Percentiles rank a stretch among this genome's conserved stretches.
These are phyloP conservation scores for Orientallactaga bullata DNA, from an alignment of 2,113 vertebrate genomes.

Conservation along the genomic window DNA sequence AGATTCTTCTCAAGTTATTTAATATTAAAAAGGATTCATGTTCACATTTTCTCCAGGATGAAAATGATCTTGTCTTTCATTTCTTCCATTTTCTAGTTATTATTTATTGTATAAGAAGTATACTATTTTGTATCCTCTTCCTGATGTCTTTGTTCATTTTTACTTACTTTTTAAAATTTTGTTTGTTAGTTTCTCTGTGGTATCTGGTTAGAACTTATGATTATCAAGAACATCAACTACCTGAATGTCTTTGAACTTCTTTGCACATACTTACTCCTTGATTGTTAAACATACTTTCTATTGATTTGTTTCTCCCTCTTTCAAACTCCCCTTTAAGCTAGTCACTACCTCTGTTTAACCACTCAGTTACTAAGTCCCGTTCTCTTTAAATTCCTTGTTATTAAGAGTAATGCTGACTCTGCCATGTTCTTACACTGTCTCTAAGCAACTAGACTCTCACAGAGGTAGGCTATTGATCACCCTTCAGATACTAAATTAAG, in stretches of 20 bases:
- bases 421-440: constrained; percentile 40
- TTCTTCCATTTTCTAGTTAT: background rate
- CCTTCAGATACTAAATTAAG: constrained; percentile 46
- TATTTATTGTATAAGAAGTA: background rate
- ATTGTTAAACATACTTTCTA: constrained; percentile 55
- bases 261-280: constrained; percentile 16
- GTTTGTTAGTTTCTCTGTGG: background rate
- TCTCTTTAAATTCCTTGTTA: constrained; percentile 68
- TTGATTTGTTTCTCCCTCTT: constrained; percentile 68
- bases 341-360: constrained; percentile 61
- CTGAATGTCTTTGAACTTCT: constrained; percentile 45
- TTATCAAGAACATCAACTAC: constrained; percentile 13
- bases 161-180: background rate
- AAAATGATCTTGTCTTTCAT: background rate
- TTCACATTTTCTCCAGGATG: background rate
- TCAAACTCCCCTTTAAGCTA: background rate
- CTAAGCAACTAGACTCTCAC: constrained; percentile 28
- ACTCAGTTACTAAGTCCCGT: constrained; percentile 35
- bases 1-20: background rate
- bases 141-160: background rate
- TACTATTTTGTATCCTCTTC: background rate
- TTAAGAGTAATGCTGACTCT: constrained; percentile 55
- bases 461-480: constrained; percentile 61
- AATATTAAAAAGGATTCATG: background rate
- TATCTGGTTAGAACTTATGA: constrained; percentile 11